These are phyloP conservation scores for Camponotus floridanus DNA, from an alignment of 1,140 invertebrate genomes.

Conservation along the genomic window DNA sequence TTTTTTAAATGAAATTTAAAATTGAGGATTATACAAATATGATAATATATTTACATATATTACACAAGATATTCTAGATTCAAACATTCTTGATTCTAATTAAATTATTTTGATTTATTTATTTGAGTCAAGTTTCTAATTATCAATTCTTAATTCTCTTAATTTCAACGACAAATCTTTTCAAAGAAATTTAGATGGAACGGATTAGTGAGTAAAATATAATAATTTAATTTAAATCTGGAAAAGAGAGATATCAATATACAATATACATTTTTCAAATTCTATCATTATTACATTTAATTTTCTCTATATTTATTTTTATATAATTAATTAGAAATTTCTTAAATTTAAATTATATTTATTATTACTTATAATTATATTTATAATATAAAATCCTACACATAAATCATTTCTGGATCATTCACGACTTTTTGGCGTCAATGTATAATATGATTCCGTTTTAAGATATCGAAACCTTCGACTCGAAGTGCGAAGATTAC, in stretches of 20 bases:
- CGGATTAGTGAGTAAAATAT: too few species aligned
- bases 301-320: too few species aligned
- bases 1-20: background rate
- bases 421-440: background rate
- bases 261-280: background rate
- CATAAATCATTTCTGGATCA: background rate
- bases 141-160: too few species aligned
- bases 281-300: background rate
- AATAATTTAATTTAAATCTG: background rate
- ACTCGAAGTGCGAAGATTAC: constrained; percentile 3
- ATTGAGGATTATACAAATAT: background rate
- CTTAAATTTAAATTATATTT: too few species aligned
- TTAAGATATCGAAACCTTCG: constrained; percentile 25
- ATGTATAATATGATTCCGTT: constrained; percentile 15
- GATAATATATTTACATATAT: too few species aligned
- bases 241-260: background rate
- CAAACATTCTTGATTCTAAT: background rate
- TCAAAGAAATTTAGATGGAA: background rate
- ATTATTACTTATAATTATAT: too few species aligned
- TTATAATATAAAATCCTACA: background rate
- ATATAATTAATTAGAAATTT: background rate
- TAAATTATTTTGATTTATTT: too few species aligned
- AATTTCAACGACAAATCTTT: background rate
- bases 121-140: too few species aligned
- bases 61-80: too few species aligned